Percentiles rank a stretch among this genome's conserved stretches.
Evolutionary conservation across 2,113 vertebrate species (phyloP).

Genomic region (Sapayoa aenigma): DNA sequence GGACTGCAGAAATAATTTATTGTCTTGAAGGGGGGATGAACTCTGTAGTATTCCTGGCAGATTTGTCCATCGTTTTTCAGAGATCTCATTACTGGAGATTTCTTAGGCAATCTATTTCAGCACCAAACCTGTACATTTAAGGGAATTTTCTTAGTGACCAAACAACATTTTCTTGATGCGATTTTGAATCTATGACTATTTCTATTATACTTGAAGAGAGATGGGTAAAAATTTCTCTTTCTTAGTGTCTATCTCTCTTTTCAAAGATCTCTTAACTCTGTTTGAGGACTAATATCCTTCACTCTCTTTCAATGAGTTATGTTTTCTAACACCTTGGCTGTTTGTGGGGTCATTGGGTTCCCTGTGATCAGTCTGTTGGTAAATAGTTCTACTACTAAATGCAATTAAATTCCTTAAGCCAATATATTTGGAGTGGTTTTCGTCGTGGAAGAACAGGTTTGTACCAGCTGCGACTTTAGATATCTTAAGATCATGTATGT

Average conservation of each 20-base stretch:
- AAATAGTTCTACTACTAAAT: background rate
- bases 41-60: background rate
- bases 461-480: background rate
- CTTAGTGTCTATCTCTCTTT: background rate
- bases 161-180: background rate
- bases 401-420: background rate
- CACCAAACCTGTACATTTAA: background rate
- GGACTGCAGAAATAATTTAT: background rate
- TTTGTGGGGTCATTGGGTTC: background rate
- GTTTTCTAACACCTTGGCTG: background rate
- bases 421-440: background rate
- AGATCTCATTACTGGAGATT: background rate
- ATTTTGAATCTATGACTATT: background rate
- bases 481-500: background rate
- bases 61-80: background rate
- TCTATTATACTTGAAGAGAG: background rate
- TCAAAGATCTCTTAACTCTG: background rate
- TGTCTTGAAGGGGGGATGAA: background rate
- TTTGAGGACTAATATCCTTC: background rate
- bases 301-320: background rate
- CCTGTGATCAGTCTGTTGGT: background rate
- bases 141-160: background rate
- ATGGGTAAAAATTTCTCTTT: background rate
- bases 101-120: background rate
- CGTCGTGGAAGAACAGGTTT: conserved; percentile 20